phyloP scores from a whole-genome alignment of 2,888 invertebrate genomes.

The Clunio marinus region DNA sequence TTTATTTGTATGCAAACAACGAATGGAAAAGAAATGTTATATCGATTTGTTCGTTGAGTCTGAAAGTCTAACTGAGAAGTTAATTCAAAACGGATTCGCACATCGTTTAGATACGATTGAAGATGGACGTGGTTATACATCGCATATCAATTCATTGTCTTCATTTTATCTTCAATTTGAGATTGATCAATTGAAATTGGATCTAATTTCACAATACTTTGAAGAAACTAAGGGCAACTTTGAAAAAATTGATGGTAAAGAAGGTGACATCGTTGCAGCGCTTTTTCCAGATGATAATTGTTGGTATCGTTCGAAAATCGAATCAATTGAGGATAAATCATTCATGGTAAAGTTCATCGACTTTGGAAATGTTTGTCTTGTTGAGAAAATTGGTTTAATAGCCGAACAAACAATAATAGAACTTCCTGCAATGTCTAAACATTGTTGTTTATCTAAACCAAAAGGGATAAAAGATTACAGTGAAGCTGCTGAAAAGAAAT shows the following conservation, averaged over 20 bases:
- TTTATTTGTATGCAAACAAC: conserved; percentile 50
- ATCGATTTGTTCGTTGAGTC: conserved; percentile 57
- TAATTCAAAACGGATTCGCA: conserved; percentile 55
- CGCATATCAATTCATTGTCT: conserved; percentile 66
- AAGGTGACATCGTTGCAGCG: conserved; percentile 60
- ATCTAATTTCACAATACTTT: conserved; percentile 9
- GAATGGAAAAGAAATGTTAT: conserved; percentile 48
- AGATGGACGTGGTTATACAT: conserved; percentile 65
- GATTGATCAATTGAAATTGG: conserved; percentile 49
- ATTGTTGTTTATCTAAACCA: conserved; percentile 60
- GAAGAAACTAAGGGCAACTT: conserved; percentile 22
- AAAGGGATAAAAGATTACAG: conserved; percentile 61
- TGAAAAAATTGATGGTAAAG: conserved; percentile 48
- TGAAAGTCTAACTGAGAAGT: conserved; percentile 49
- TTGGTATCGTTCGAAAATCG: conserved; percentile 66
- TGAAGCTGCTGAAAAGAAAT: conserved; percentile 60
- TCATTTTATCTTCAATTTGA: conserved; percentile 79
- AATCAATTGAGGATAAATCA: conserved; percentile 55
- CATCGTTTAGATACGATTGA: conserved; percentile 54
- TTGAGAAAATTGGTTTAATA: conserved; percentile 57
- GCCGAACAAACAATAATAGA: conserved; percentile 54
- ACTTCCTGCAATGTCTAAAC: conserved; percentile 58
- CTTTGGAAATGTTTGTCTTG: conserved; percentile 61
- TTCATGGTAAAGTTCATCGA: conserved; percentile 63
- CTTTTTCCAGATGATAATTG: conserved; percentile 61